Evolutionary conservation across 2,888 invertebrate genomes (phyloP).

Genomic region (Clepsis dumicolana): DNA sequence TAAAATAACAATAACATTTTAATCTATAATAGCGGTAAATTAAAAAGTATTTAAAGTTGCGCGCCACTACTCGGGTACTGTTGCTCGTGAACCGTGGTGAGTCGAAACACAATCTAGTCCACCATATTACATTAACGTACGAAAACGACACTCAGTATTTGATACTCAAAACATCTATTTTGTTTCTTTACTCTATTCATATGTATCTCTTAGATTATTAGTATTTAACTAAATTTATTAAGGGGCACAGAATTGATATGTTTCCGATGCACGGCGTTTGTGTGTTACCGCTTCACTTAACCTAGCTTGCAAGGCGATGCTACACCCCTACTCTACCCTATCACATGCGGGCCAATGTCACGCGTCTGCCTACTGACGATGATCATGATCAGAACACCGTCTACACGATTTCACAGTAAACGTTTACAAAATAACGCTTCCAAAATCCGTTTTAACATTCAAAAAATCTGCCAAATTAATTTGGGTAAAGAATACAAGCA

Average conservation of each 20-base stretch:
- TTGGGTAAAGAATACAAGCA: neutral
- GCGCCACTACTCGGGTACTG: constrained; percentile 79
- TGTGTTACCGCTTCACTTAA: constrained; percentile 86
- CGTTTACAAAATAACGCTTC: constrained; percentile 72
- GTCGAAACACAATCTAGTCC: constrained; percentile 70
- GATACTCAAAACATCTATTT: constrained; percentile 82
- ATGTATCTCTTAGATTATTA: constrained; percentile 83
- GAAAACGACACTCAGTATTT: constrained; percentile 85
- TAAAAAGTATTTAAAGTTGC: constrained; percentile 67
- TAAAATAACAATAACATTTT: constrained; percentile 72
- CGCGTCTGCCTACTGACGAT: constrained; percentile 68
- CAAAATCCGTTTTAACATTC: constrained; percentile 47
- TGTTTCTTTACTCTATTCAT: constrained; percentile 81
- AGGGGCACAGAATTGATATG: constrained; percentile 93
- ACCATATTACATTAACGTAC: constrained; percentile 68
- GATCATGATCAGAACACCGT: constrained; percentile 67
- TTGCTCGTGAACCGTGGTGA: constrained; percentile 60
- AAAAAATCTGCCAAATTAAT: constrained; percentile 1
- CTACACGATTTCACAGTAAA: constrained; percentile 78
- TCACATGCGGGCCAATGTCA: constrained; percentile 84
- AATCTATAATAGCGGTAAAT: constrained; percentile 65
- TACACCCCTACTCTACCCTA: constrained; percentile 83
- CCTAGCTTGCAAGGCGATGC: constrained; percentile 85
- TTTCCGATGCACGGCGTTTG: constrained; percentile 91
- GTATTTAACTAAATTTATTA: constrained; percentile 86